Conservation (phyloP, 1,140 invertebrate genomes). For the Trichonephila inaurata region DNA sequence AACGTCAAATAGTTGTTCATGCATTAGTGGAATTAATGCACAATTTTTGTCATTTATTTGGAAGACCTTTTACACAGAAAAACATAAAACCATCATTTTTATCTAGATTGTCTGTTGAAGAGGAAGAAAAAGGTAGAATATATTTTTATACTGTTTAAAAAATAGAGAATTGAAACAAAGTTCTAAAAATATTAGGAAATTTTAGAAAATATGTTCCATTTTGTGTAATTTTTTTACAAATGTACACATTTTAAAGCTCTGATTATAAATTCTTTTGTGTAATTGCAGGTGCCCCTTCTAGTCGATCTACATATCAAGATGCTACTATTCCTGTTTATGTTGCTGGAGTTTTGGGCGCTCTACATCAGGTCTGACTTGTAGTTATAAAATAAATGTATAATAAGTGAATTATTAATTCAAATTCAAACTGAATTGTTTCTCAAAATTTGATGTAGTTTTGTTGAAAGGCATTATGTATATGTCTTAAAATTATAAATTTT, state of each 20-base stretch:
- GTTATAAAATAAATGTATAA: neutral
- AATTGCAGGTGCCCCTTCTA: constrained; percentile 78
- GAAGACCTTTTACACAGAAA: constrained; percentile 81
- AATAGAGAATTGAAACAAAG: too few species aligned
- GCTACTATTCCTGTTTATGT: constrained; percentile 83
- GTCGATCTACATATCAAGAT: constrained; percentile 81
- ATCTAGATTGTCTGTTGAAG: constrained; percentile 79
- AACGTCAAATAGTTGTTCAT: constrained; percentile 79
- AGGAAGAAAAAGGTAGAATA: constrained; percentile 74
- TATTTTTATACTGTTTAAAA: too few species aligned
- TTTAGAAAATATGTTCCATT: too few species aligned
- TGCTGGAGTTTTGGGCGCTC: constrained; percentile 82
- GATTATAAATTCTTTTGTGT: too few species aligned
- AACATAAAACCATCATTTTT: constrained; percentile 83
- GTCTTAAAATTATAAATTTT: too few species aligned
- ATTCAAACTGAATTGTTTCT: too few species aligned
- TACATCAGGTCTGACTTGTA: constrained; percentile 79
- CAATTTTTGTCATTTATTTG: constrained; percentile 83
- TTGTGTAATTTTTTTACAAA: too few species aligned
- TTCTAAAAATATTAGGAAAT: too few species aligned
- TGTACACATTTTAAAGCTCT: too few species aligned
- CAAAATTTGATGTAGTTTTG: too few species aligned
- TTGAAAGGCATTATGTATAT: too few species aligned
- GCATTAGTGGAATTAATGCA: constrained; percentile 82
- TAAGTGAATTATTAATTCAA: too few species aligned